A percentile compares a stretch with the other conserved stretches of the same genome.
These are phyloP conservation scores for Diarsia mendica DNA, from an alignment of 2,888 invertebrate species.

Conservation along the genomic window DNA sequence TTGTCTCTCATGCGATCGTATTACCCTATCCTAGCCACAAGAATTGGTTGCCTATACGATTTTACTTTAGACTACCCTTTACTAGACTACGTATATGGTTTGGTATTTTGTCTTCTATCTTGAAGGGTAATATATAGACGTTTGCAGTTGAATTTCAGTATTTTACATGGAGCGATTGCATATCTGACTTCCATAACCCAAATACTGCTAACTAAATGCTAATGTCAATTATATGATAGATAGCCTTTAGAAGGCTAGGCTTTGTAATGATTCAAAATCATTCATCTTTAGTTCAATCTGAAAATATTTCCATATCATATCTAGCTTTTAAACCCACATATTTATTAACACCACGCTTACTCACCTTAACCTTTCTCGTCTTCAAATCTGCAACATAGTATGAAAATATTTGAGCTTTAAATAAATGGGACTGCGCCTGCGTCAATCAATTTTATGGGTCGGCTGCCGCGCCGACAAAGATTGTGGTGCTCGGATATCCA, in stretches of 20 bases:
- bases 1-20: not conserved
- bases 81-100: not conserved
- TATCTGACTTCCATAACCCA: not conserved
- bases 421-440: slow-evolving; percentile 47
- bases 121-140: not conserved
- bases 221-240: too few species aligned
- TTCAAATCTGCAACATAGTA: slow-evolving; percentile 50
- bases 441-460: slow-evolving; percentile 63
- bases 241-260: not conserved
- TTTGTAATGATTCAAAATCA: not conserved
- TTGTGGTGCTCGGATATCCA: slow-evolving; percentile 36
- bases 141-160: not conserved
- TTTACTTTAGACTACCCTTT: too few species aligned
- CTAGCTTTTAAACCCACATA: not conserved
- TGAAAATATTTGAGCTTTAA: slow-evolving; percentile 41
- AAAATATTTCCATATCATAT: not conserved
- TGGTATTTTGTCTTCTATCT: not conserved
- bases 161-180: not conserved
- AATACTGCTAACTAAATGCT: not conserved
- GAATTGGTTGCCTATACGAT: not conserved
- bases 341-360: not conserved
- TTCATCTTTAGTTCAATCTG: not conserved
- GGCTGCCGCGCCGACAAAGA: slow-evolving; percentile 51
- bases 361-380: slow-evolving; percentile 26
- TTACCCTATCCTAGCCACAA: not conserved